Evolutionary conservation across 2,113 vertebrate genomes (phyloP).

Genomic region (Hemiscyllium ocellatum): DNA sequence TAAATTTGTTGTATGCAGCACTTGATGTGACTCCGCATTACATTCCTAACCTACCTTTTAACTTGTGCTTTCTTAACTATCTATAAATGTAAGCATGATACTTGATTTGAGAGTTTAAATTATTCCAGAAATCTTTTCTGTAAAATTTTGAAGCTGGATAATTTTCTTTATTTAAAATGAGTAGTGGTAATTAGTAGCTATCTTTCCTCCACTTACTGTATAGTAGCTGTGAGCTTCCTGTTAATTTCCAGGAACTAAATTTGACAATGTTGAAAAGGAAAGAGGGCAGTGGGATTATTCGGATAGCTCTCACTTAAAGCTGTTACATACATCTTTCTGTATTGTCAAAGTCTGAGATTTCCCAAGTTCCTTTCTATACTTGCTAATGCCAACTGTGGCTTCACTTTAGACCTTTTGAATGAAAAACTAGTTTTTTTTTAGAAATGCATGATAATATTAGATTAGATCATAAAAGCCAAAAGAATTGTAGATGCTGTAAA

Average conservation of each 20-base stretch:
- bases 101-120: background rate
- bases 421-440: background rate
- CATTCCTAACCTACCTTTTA: background rate
- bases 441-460: background rate
- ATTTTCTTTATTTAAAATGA: background rate
- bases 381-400: background rate
- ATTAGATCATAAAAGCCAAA: too few species aligned
- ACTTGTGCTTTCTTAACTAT: background rate
- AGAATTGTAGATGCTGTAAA: too few species aligned
- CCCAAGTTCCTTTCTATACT: background rate
- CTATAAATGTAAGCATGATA: background rate
- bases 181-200: background rate
- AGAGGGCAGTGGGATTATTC: background rate
- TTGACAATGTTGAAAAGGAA: background rate
- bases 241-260: background rate
- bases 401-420: background rate
- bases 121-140: background rate
- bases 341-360: background rate
- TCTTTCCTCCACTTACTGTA: background rate
- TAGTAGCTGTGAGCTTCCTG: background rate
- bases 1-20: background rate
- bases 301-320: background rate
- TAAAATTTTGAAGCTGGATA: background rate
- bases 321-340: background rate
- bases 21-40: background rate